These are phyloP conservation scores for Plectropomus leopardus DNA, from an alignment of 2,113 vertebrate genomes.

Conservation along the genomic window DNA sequence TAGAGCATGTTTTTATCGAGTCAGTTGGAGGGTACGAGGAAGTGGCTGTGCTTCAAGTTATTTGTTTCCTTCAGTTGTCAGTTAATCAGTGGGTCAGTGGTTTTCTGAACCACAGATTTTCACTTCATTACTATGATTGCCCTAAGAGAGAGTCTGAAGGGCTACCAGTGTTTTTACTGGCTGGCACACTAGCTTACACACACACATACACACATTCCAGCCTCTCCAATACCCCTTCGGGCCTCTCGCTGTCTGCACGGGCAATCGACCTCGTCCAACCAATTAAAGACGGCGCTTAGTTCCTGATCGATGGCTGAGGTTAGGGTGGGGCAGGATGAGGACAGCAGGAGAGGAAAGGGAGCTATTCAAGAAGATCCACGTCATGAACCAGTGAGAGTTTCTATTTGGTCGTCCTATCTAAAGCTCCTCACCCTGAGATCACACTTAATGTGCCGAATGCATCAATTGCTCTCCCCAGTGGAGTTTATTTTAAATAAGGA, in stretches of 20 bases:
- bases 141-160: conserved; percentile 58
- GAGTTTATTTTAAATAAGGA: conserved; percentile 12
- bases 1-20: not conserved
- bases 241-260: conserved; percentile 74
- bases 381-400: conserved; percentile 17
- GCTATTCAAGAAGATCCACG: conserved; percentile 32
- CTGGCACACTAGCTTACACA: conserved; percentile 23
- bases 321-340: conserved; percentile 59
- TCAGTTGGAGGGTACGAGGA: not conserved
- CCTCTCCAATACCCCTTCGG: conserved; percentile 64
- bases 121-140: conserved; percentile 74
- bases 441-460: conserved; percentile 20
- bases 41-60: conserved; percentile 26
- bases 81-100: conserved; percentile 65
- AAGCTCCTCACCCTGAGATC: conserved; percentile 21
- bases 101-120: conserved; percentile 71
- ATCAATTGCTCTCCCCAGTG: not conserved
- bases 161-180: conserved; percentile 53
- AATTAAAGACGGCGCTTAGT: conserved; percentile 84
- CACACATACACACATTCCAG: conserved; percentile 42
- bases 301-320: conserved; percentile 77
- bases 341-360: conserved; percentile 19
- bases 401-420: conserved; percentile 37
- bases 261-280: conserved; percentile 80
- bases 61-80: conserved; percentile 68